Evolutionary conservation across 2,113 vertebrate species (phyloP).

Genomic region (Cephalopholis sonnerati): DNA sequence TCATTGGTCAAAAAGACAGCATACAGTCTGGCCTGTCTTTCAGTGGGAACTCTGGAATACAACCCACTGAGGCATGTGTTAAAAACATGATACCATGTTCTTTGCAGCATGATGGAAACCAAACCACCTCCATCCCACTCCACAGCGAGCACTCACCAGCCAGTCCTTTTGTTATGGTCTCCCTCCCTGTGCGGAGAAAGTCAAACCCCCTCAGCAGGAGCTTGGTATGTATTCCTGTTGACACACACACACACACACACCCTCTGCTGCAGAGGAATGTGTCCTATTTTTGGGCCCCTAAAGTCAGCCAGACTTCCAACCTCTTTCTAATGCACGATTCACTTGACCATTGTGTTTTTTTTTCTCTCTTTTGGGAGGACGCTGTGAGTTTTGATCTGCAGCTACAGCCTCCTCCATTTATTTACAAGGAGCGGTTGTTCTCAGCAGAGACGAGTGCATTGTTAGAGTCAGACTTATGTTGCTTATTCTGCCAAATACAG

Average conservation of each 20-base stretch:
- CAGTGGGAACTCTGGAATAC: too few species aligned
- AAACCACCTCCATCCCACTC: conserved; percentile 30
- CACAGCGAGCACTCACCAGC: conserved; percentile 32
- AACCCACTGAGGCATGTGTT: background rate
- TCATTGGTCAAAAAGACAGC: too few species aligned
- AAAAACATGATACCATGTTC: background rate
- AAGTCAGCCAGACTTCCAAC: conserved; percentile 61
- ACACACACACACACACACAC: conserved; percentile 71
- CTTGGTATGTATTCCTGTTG: conserved; percentile 73
- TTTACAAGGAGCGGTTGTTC: conserved; percentile 37
- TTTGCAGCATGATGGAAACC: conserved; percentile 14
- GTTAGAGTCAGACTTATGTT: background rate
- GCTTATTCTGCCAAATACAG: conserved; percentile 27
- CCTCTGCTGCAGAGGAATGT: conserved; percentile 70
- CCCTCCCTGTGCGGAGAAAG: conserved; percentile 61
- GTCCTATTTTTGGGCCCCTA: conserved; percentile 72
- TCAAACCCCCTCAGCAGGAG: conserved; percentile 70
- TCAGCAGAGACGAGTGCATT: background rate
- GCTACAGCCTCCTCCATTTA: conserved; percentile 36
- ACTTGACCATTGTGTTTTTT: conserved; percentile 64
- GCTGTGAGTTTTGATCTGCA: conserved; percentile 49
- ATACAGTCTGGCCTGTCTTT: too few species aligned
- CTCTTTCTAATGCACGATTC: conserved; percentile 50
- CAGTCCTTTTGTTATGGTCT: conserved; percentile 60
- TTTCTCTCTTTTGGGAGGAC: background rate